A percentile compares a stretch with the other conserved stretches of the same genome.
phyloP scores from a whole-genome alignment of 1,140 invertebrate genomes.

The Limonius californicus region DNA sequence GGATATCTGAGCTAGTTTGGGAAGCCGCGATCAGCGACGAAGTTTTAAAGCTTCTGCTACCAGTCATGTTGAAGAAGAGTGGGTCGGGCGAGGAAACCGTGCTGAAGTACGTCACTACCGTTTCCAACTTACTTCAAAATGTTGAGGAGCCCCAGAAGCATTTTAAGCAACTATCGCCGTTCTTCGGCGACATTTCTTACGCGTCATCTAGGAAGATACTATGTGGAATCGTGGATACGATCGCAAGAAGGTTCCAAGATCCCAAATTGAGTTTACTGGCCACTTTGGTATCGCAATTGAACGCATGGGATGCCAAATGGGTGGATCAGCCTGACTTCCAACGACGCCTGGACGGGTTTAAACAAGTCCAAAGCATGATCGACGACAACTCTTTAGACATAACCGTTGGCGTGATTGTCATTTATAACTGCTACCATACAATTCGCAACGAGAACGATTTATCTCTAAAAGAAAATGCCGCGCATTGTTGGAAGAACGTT shows the following conservation, averaged over 20 bases:
- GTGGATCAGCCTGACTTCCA: constrained; percentile 92
- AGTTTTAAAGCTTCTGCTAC: constrained; percentile 67
- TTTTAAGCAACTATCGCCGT: constrained; percentile 59
- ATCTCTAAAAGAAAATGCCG: constrained; percentile 75
- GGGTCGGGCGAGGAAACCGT: constrained; percentile 55
- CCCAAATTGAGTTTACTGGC: constrained; percentile 48
- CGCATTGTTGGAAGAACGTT: constrained; percentile 65
- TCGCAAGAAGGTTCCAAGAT: constrained; percentile 47
- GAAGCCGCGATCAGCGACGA: constrained; percentile 62
- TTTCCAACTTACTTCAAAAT: constrained; percentile 69
- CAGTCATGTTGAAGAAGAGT: constrained; percentile 67
- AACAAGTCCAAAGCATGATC: constrained; percentile 58
- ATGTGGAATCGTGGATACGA: constrained; percentile 54
- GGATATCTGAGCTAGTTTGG: constrained; percentile 68
- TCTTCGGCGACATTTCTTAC: constrained; percentile 55
- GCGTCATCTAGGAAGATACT: constrained; percentile 63
- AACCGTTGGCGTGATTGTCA: constrained; percentile 66
- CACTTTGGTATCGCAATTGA: constrained; percentile 64
- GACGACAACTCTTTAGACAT: constrained; percentile 56
- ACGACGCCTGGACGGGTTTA: constrained; percentile 69
- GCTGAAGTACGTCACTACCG: constrained; percentile 63
- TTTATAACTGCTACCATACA: constrained; percentile 80
- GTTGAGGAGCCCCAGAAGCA: constrained; percentile 63
- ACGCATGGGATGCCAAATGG: constrained; percentile 80
- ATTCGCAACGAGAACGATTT: constrained; percentile 76